phyloP scores from a whole-genome alignment of 2,113 vertebrate species.

The Gavialis gangeticus region DNA sequence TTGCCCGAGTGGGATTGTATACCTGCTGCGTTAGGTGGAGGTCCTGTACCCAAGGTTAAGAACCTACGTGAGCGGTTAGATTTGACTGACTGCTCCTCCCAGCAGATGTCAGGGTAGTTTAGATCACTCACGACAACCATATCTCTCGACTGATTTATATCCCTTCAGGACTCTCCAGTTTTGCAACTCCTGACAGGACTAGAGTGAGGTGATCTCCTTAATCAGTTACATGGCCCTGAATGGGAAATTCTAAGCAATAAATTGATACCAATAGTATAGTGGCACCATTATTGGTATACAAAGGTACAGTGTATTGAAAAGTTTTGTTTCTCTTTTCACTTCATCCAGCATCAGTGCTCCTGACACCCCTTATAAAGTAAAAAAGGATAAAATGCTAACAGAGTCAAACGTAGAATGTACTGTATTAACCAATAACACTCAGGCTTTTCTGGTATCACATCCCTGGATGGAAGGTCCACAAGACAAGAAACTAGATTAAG shows the following conservation, averaged over 20 bases:
- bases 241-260: background rate
- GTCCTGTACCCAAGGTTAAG: too few relatives aligned
- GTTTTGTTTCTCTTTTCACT: background rate
- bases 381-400: background rate
- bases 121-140: too few relatives aligned
- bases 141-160: background rate
- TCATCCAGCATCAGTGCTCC: background rate
- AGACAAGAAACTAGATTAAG: background rate
- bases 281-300: background rate
- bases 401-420: background rate
- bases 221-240: background rate
- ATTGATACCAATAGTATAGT: too few relatives aligned
- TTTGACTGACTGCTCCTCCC: too few relatives aligned
- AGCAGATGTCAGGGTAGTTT: too few relatives aligned
- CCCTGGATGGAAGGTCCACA: background rate
- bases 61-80: too few relatives aligned
- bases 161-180: background rate
- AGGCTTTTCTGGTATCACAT: background rate
- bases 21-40: too few relatives aligned
- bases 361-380: background rate
- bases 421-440: background rate
- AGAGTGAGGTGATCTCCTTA: too few relatives aligned
- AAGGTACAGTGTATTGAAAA: background rate
- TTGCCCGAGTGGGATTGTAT: too few relatives aligned
- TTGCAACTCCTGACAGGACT: background rate